Evolutionary conservation across 2,113 vertebrate species (phyloP).

Genomic region (Heliornis fulica): DNA sequence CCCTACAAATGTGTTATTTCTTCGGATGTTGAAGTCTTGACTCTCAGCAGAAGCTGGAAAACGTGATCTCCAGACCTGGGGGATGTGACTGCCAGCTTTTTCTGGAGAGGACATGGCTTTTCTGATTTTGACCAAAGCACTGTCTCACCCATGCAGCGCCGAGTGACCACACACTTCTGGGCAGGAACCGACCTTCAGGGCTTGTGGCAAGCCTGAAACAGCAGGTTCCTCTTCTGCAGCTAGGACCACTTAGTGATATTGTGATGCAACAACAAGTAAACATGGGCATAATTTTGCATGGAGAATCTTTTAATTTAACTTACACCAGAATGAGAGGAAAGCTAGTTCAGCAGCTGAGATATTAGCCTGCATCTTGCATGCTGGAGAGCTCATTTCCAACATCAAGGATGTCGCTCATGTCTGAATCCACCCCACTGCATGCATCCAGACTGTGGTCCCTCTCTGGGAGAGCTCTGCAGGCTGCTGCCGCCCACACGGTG

Average conservation of each 20-base stretch:
- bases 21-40: not conserved
- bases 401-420: not conserved
- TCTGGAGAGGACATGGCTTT: not conserved
- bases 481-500: accelerated
- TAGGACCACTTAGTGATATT: not conserved
- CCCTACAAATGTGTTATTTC: not conserved
- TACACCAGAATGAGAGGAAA: not conserved
- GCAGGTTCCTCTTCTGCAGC: not conserved
- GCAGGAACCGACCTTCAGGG: not conserved
- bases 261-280: not conserved
- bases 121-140: not conserved
- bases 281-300: not conserved
- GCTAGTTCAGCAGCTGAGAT: not conserved
- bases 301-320: not conserved
- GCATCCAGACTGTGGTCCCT: not conserved
- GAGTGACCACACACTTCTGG: not conserved
- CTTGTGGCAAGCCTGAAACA: not conserved
- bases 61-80: not conserved
- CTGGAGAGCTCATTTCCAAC: not conserved
- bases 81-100: not conserved
- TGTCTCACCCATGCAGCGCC: not conserved
- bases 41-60: not conserved
- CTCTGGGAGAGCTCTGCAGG: not conserved
- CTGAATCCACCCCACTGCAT: not conserved
- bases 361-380: not conserved